Conservation (phyloP, 2,113 vertebrate species). For the Poecile atricapillus region DNA sequence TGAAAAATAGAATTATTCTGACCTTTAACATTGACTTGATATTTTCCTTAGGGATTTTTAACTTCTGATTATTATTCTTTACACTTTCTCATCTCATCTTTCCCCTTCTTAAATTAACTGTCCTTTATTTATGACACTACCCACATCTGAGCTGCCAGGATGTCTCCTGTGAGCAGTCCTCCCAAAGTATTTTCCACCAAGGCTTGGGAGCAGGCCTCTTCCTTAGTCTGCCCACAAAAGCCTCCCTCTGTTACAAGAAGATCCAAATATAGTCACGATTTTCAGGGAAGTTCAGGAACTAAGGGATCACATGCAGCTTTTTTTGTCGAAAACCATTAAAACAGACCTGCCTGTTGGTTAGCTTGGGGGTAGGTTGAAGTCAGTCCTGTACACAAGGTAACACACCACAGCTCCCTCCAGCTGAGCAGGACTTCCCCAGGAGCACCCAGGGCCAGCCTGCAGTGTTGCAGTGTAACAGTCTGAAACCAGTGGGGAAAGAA, state of each 20-base stretch:
- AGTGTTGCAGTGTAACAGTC: conserved; percentile 67
- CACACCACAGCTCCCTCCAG: conserved; percentile 61
- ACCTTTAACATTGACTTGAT: background rate
- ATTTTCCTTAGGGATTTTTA: conserved; percentile 11
- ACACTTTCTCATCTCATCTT: background rate
- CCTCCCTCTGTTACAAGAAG: background rate
- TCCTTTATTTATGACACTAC: background rate
- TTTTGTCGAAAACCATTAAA: background rate
- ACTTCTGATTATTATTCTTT: background rate
- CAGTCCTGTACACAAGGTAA: background rate
- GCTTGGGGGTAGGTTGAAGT: background rate
- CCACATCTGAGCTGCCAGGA: background rate
- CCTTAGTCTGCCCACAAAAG: background rate
- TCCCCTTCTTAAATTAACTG: background rate
- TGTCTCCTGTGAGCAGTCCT: background rate
- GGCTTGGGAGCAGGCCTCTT: background rate
- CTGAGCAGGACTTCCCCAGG: conserved; percentile 71
- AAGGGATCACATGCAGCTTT: background rate
- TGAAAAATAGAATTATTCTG: conserved; percentile 3
- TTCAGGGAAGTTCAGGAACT: background rate
- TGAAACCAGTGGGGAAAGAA: conserved; percentile 19
- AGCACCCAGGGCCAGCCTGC: conserved; percentile 62
- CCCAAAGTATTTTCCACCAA: background rate
- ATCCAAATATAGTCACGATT: background rate
- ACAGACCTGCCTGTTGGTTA: background rate